Evolutionary conservation across 2,888 invertebrate species (phyloP), one percentile per base, ranked within the genome.

Genomic region (Cheilosia vernalis): DNA sequence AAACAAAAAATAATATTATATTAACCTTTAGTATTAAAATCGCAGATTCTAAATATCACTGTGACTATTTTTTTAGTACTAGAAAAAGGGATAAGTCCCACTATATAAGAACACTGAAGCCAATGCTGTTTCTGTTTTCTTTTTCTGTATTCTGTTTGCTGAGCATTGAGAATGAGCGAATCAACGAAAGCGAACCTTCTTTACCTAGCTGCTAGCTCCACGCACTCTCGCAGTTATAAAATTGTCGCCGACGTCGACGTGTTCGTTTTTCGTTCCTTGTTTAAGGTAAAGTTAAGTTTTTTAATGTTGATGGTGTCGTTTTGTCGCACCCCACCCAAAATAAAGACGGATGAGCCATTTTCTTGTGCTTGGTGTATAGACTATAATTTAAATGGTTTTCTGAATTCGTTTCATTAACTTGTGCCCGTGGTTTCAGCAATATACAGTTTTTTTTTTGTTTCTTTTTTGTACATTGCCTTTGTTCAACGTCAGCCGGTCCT

Each of bases 241-340:
- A 56, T 85, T 77, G 76, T 81, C 85, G 81, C 61, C 67, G 81
- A 61, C 76, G 85, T 72, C 61, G 37, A 42, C 24, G 37, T 37
- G 37, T 37, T 37, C 4, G 37, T 4, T 37, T 13, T 37, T 37
- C 13, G 10, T 4, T 37, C 13, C 4, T 13, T 56, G 81, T 84
- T 30, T 1, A 58, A 56, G 37, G 40, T 40, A 40, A 17, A 67
- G 15, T 10, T 56, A 10, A 27, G 49, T 70, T 56, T 37, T 19
- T 47, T 7, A 13, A 58, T 40, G 42, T 37, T 37, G 4, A 37
- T 37, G 1, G 3, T 37, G 3, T 33, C 33, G 6, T 42, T 55
- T 66, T 67, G 85, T 81, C 85, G 85, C 85, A 85, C 85, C 85
- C 85, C 72, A 55, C 74, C 60, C n/a, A 19, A 51, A 51, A 24